These are phyloP conservation scores for Galeruca laticollis DNA, from an alignment of 2,888 invertebrate species.

Conservation along the genomic window DNA sequence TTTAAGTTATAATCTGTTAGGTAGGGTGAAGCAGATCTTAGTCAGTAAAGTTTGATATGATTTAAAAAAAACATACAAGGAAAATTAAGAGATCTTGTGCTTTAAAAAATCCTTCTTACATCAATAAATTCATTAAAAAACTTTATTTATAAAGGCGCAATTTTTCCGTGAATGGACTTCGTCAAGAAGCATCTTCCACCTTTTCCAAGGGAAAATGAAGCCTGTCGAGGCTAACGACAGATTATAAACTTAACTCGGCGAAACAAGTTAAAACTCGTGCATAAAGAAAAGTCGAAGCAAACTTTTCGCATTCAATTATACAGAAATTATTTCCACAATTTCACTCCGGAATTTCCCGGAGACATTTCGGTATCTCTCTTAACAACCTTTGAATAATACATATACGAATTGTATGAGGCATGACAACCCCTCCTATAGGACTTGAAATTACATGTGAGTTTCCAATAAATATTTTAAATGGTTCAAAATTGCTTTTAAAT, in stretches of 20 bases:
- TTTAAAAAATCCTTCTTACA: neutral
- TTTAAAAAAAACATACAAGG: too few relatives aligned
- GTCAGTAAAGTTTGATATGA: too few relatives aligned
- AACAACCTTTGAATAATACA: neutral
- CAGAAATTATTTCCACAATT: conserved; percentile 31
- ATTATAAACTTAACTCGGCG: conserved; percentile 25
- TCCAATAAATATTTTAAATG: too few relatives aligned
- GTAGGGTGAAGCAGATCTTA: too few relatives aligned
- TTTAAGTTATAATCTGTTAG: neutral
- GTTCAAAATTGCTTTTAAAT: too few relatives aligned
- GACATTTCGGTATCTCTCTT: neutral
- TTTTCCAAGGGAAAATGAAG: neutral
- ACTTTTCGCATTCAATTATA: conserved; percentile 32
- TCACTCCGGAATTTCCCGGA: conserved; percentile 9
- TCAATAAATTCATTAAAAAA: conserved; percentile 4
- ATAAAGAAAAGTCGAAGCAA: conserved; percentile 23
- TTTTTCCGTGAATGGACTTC: neutral
- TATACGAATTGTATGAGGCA: neutral
- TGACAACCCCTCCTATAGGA: neutral
- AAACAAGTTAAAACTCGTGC: conserved; percentile 25
- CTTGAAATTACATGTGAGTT: too few relatives aligned
- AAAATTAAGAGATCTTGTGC: neutral
- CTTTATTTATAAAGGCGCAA: neutral
- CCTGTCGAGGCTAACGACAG: conserved; percentile 13
- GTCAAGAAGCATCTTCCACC: conserved; percentile 6